These are phyloP conservation scores for Poeciliopsis gracilis DNA, from an alignment of 2,797 vertebrate genomes.

Conservation along the genomic window DNA sequence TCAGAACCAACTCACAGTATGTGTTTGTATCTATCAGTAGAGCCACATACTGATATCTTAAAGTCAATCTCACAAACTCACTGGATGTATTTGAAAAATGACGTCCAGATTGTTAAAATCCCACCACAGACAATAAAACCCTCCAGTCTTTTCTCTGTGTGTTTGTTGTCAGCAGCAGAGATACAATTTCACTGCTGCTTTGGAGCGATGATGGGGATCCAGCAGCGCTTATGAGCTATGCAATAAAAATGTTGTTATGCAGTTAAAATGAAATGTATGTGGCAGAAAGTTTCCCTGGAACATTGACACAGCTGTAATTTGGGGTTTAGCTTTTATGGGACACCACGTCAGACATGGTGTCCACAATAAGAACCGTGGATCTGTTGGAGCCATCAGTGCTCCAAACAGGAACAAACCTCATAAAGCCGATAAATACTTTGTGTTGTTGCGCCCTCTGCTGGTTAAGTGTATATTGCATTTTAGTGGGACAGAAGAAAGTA, in stretches of 20 bases:
- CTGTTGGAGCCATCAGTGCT: slow-evolving; percentile 41
- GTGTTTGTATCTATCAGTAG: not conserved
- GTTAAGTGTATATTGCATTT: not conserved
- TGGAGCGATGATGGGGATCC: slow-evolving; percentile 6
- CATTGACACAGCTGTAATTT: slow-evolving; percentile 17
- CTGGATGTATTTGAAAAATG: not conserved
- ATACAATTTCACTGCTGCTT: slow-evolving; percentile 16
- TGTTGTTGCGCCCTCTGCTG: slow-evolving; percentile 54
- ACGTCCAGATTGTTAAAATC: not conserved
- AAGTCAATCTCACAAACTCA: no score
- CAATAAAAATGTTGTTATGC: slow-evolving; percentile 33
- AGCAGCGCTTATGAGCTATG: slow-evolving; percentile 20
- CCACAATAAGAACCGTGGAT: slow-evolving; percentile 14
- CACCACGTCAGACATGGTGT: slow-evolving; percentile 21
- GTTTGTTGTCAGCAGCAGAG: slow-evolving; percentile 10
- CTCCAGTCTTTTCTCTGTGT: slow-evolving; percentile 9
- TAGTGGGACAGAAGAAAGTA: not conserved
- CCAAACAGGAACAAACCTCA: not conserved
- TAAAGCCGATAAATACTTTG: not conserved
- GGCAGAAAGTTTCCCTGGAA: slow-evolving; percentile 44
- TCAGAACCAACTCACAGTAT: not conserved
- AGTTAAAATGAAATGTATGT: slow-evolving; percentile 35
- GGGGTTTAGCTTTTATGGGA: slow-evolving; percentile 4
- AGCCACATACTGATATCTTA: slow-evolving; percentile 1
- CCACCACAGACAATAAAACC: not conserved